Evolutionary conservation across 2,113 vertebrate genomes (phyloP).

Genomic region (Struthio camelus): DNA sequence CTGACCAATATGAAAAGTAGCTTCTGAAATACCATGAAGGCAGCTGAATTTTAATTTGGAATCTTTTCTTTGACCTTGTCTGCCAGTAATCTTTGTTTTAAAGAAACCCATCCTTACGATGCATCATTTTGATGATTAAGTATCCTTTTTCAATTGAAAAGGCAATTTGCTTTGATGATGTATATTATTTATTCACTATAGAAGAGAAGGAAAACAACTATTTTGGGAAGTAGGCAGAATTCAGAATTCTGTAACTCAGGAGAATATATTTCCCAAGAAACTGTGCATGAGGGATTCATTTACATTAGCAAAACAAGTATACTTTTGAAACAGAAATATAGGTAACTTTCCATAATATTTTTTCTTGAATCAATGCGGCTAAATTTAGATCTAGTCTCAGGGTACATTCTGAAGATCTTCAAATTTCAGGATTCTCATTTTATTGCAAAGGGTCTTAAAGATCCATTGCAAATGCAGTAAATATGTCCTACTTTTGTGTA

Average conservation of each 20-base stretch:
- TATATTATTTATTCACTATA: constrained; percentile 46
- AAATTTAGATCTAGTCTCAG: constrained; percentile 19
- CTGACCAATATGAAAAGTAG: not conserved
- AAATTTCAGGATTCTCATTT: not conserved
- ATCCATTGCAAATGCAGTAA: not conserved
- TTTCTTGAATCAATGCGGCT: not conserved
- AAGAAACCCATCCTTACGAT: constrained; percentile 53
- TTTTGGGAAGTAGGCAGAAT: constrained; percentile 34
- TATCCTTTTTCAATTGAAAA: constrained; percentile 63
- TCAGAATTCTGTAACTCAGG: constrained; percentile 37
- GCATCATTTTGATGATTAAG: constrained; percentile 60
- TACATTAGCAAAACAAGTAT: constrained; percentile 55
- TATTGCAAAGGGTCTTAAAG: not conserved
- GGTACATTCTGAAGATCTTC: not conserved
- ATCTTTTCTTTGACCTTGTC: constrained; percentile 62
- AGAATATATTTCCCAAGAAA: constrained; percentile 27
- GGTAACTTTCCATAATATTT: not conserved
- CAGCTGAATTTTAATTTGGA: not conserved
- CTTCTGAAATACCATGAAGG: not conserved
- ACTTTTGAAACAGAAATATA: constrained; percentile 17
- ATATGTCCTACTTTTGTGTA: not conserved
- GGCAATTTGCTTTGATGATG: constrained; percentile 72
- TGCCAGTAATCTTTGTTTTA: constrained; percentile 31
- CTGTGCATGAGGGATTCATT: constrained; percentile 50
- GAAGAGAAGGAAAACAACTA: constrained; percentile 37